phyloP scores from a whole-genome alignment of 2,113 vertebrate genomes.

The Ciconia maguari region DNA sequence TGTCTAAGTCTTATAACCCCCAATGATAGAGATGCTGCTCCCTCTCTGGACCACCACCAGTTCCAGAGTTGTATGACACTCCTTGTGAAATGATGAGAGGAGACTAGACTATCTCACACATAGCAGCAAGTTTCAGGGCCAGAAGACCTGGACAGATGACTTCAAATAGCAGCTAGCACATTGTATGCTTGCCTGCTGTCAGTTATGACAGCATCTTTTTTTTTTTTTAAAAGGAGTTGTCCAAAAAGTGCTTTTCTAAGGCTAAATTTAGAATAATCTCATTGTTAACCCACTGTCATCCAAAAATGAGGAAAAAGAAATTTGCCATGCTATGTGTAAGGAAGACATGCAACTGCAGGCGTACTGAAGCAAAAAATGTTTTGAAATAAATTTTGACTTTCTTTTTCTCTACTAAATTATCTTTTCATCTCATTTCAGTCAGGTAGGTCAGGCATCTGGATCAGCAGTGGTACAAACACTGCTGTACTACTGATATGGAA shows the following conservation, averaged over 20 bases:
- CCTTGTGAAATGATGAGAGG: neutral
- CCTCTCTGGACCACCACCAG: neutral
- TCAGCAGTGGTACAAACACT: neutral
- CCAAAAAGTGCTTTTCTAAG: neutral
- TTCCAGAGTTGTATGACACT: neutral
- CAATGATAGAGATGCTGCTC: neutral
- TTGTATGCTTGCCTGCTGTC: neutral
- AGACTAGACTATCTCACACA: neutral
- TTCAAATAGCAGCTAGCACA: neutral
- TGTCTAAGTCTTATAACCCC: neutral
- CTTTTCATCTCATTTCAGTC: neutral
- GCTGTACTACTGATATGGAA: neutral
- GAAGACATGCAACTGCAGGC: neutral
- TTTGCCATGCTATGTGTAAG: neutral
- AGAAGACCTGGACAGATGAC: neutral
- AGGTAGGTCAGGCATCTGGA: neutral
- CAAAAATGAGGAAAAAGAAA: neutral
- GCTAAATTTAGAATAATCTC: neutral
- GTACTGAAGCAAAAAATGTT: neutral
- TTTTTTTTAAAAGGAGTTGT: neutral
- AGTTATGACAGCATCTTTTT: neutral
- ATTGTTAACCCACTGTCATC: neutral
- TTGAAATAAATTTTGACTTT: neutral
- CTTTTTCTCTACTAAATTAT: neutral
- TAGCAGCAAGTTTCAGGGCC: neutral